Evolutionary conservation across 2,113 vertebrate genomes (phyloP), one percentile per base, ranked within the genome.

Genomic region (Colistium nudipinnis): DNA sequence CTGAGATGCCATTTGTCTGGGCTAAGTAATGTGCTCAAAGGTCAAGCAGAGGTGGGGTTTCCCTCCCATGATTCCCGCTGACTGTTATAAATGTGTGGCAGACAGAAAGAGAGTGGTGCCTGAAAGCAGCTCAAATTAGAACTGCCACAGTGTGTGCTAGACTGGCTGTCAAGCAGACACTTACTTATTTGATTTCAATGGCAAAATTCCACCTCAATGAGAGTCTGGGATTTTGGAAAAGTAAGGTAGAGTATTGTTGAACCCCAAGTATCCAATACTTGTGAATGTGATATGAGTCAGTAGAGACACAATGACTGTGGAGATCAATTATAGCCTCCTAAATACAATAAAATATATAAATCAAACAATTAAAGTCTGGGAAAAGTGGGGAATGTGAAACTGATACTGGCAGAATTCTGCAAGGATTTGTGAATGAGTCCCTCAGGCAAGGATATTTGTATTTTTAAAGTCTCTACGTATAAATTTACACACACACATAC

Each of bases 1-100:
- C 80, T 53, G 38, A 22, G 56, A 39, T 73, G 62, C 52, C 69
- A 68, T 88, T 89, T 89, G 62, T 89, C 85, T 80, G 64, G 31
- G 22, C 22, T 67, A 57, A 85, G 65, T 80, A 65, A 79, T 57
- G 67, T 38, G 60, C 78, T 72, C 47, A 14, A 56, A 79, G 74
- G 74, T 81, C 75, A 76, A 49, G 33, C 67, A 59, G 82, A 64
- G 71, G 70, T 71, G 70, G 54, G 62, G 47, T 63, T 73, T 77
- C 71, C 69, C 68, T 63, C 52, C 36, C 51, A 30, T 36, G 31
- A 61, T 14, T n/a, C 17, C 33, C 55, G 31, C 45, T 11, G 45
- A 10, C 63, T 74, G 39, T 41, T 70, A 44, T 54, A 56, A 12
- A 49, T 61, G 55, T 38, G 44, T 41, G 54, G 43, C 41, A 53